Conservation (phyloP, 2,797 vertebrate genomes). For the Pangasius djambal region DNA sequence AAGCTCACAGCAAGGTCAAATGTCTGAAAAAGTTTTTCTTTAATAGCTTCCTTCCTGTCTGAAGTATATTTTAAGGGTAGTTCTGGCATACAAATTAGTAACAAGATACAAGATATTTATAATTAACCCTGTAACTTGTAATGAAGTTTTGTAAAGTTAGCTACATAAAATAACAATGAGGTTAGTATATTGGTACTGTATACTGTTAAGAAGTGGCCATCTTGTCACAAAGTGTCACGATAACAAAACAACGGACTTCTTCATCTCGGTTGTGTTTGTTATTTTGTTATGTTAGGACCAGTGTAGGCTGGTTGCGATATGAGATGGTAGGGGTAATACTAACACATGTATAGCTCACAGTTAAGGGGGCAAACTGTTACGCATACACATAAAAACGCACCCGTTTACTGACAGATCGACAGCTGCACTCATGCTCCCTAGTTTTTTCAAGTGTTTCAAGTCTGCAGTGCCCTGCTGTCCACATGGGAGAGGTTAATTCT, state of each 20-base stretch:
- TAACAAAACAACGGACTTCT: not conserved
- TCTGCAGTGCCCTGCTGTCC: not conserved
- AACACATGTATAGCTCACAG: not conserved
- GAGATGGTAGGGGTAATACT: not conserved
- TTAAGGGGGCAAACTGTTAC: not conserved
- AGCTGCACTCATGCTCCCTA: slow-evolving; percentile 2
- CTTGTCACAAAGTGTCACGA: not conserved
- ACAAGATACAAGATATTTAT: not conserved
- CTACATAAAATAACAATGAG: not conserved
- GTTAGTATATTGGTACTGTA: not conserved
- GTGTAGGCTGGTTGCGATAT: not conserved
- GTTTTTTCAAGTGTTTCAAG: not conserved
- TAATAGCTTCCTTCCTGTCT: not conserved
- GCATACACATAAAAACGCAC: not conserved
- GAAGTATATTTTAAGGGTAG: not conserved
- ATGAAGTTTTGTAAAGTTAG: not conserved
- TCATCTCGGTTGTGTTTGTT: not conserved
- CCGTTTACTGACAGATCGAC: slow-evolving; percentile 3
- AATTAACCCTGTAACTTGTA: not conserved
- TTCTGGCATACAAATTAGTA: not conserved
- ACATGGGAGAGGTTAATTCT: not conserved
- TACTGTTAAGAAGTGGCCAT: not conserved
- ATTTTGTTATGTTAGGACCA: not conserved
- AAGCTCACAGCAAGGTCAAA: not conserved
- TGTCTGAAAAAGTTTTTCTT: not conserved